Evolutionary conservation across 2,888 invertebrate genomes (phyloP), one percentile per base, ranked within the genome.

Genomic region (Nymphalis polychloros): DNA sequence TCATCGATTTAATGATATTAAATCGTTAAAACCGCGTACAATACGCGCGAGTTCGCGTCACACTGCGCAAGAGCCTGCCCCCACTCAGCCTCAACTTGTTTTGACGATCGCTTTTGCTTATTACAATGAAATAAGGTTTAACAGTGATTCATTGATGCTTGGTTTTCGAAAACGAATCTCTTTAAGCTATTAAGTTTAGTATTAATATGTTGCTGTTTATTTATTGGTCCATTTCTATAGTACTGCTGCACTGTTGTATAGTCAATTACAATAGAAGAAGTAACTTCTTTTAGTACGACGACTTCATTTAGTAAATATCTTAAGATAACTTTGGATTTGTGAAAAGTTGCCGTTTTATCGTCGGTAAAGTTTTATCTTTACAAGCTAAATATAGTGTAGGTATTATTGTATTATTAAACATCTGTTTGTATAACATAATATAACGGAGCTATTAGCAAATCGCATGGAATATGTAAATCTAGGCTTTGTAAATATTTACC

Each of bases 41-140:
- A 73, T 60, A 63, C 63, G 55, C 61, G 73, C 70, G 64, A 75
- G 80, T 75, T 76, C 82, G 84, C 84, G 85, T 81, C 82, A 79
- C 79, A 86, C 88, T 87, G 83, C 86, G 85, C 81, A 68, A 77
- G 77, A 85, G 81, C 85, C 86, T 77, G 69, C 82, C 86, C 86
- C 86, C 87, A 76, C 85, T 62, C 47, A 62, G 23, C 16, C 23
- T 27, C 46, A 61, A 66, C 66, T 64, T 72, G 62, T 61, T 59
- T 64, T 50, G 60, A 50, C 50, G 61, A 46, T 41, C 35, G 52
- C 53, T 41, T 59, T 8, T 57, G 31, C 68, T 65, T 72, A 72
- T 63, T 52, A 59, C 70, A 57, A 62, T 6, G 52, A 20, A 31
- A 41, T 72, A 72, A 72, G 68, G 66, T 63, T 62, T 63, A 67